Evolutionary conservation across 1,140 invertebrate species (phyloP).

Genomic region (Trichogramma pretiosum): DNA sequence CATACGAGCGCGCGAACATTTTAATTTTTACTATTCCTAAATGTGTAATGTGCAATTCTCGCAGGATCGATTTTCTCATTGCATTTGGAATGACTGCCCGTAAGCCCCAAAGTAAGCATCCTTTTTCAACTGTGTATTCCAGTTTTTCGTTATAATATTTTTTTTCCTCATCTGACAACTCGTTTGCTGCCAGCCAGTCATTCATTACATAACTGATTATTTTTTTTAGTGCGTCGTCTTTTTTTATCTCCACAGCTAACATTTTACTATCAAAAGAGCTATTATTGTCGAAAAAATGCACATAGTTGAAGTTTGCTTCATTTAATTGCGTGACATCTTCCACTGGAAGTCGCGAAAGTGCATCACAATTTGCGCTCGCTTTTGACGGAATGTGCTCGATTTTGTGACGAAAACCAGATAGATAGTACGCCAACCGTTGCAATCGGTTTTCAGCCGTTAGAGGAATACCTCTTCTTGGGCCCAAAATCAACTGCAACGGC

Average conservation of each 20-base stretch:
- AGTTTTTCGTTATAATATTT: neutral
- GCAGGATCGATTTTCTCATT: neutral
- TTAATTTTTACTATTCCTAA: conserved; percentile 29
- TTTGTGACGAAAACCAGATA: conserved; percentile 8
- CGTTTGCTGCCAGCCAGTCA: neutral
- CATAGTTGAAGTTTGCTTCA: no score
- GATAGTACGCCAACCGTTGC: conserved; percentile 14
- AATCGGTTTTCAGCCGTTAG: conserved; percentile 12
- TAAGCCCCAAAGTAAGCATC: neutral
- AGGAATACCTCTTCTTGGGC: conserved; percentile 20
- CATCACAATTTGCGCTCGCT: conserved; percentile 6
- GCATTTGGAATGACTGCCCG: neutral
- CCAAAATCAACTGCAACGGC: conserved; percentile 33
- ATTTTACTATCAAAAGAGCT: neutral
- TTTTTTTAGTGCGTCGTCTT: neutral
- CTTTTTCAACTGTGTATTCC: neutral
- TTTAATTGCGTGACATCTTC: neutral
- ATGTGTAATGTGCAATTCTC: conserved; percentile 35
- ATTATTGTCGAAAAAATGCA: no score
- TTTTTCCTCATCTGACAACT: neutral
- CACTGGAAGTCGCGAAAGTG: conserved; percentile 3
- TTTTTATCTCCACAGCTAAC: neutral
- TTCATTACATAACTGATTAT: neutral
- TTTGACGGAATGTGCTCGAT: conserved; percentile 7
- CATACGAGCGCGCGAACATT: neutral